Percentiles rank a stretch among this genome's conserved stretches.
Evolutionary conservation across 2,113 vertebrate species (phyloP).

Genomic region (Pithys albifrons): DNA sequence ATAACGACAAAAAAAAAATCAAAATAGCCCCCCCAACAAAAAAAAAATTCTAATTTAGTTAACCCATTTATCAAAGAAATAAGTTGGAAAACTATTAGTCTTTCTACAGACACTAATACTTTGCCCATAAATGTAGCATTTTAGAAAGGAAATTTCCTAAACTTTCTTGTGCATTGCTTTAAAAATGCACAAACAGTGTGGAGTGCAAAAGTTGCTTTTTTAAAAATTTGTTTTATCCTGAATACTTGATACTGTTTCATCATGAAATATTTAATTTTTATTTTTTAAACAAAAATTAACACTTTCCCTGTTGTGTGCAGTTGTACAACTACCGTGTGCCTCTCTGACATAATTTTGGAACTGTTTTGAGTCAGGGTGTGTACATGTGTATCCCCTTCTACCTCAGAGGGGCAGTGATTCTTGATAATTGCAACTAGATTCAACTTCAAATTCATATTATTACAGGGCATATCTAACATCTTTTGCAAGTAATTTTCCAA

Average conservation of each 20-base stretch:
- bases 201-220: background rate
- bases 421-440: background rate
- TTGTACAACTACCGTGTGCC: background rate
- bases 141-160: background rate
- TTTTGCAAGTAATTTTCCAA: background rate
- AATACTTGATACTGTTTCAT: background rate
- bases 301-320: background rate
- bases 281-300: background rate
- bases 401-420: background rate
- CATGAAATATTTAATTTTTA: background rate
- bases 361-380: background rate
- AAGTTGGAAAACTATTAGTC: background rate
- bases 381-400: background rate
- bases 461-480: background rate
- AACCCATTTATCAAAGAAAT: slow-evolving; percentile 12
- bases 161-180: background rate
- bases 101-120: background rate
- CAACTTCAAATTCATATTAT: background rate
- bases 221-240: background rate
- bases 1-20: background rate
- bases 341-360: background rate
- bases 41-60: background rate
- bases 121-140: background rate
- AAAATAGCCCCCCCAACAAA: background rate
- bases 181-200: background rate